These are phyloP conservation scores for Poecile montanus DNA, from an alignment of 2,797 vertebrate species.

Conservation along the genomic window DNA sequence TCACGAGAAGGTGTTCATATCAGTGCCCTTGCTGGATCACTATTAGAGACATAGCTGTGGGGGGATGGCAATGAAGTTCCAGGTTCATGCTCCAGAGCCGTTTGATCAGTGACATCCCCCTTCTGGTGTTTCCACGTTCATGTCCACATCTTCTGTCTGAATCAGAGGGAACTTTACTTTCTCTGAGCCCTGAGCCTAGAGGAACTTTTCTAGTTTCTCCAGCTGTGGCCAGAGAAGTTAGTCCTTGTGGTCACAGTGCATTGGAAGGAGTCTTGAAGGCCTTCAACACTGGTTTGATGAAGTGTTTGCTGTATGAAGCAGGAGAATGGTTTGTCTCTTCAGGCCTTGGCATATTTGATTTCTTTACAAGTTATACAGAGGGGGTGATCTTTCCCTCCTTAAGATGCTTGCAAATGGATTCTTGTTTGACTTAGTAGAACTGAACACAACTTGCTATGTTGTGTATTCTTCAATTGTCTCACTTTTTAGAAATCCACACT, in stretches of 20 bases:
- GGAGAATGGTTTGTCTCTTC: not conserved
- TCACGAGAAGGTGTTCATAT: not conserved
- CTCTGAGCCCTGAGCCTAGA: not conserved
- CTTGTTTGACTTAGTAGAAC: not conserved
- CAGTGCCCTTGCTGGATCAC: not conserved
- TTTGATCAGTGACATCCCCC: not conserved
- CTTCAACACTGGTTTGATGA: not conserved
- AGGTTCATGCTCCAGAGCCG: accelerated
- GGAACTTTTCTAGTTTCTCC: not conserved
- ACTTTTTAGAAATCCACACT: not conserved
- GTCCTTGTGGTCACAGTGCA: not conserved
- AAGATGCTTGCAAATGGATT: not conserved
- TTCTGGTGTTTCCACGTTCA: not conserved
- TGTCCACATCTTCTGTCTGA: not conserved
- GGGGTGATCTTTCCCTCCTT: not conserved
- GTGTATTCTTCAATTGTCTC: not conserved
- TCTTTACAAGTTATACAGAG: not conserved
- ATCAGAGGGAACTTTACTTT: not conserved
- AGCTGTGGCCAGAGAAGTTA: not conserved
- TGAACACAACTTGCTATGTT: not conserved
- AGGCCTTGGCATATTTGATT: not conserved
- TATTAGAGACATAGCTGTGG: accelerated
- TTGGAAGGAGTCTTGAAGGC: not conserved
- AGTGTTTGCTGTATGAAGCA: not conserved
- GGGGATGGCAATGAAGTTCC: not conserved